phyloP scores from a whole-genome alignment of 2,113 vertebrate genomes.

The Oncorhynchus clarkii region DNA sequence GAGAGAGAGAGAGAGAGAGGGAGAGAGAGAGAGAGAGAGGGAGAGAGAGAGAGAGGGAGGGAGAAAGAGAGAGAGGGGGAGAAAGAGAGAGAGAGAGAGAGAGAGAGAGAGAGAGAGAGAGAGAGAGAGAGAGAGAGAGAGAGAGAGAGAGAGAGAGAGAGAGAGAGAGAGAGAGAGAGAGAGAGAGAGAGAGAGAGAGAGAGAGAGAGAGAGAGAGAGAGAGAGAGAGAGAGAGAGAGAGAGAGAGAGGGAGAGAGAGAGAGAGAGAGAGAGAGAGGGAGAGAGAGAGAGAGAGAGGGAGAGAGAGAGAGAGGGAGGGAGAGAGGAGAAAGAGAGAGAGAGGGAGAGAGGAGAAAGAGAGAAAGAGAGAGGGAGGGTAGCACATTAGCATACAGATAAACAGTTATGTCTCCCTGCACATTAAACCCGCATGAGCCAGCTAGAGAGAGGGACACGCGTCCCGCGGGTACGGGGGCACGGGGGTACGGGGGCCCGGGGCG shows the following conservation, averaged over 20 bases:
- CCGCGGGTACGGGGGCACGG: too few relatives aligned
- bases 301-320: neutral
- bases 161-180: neutral
- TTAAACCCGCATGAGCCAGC: conserved; percentile 61
- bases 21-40: neutral
- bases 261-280: too few relatives aligned
- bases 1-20: neutral
- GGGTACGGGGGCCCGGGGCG: conserved; percentile 13
- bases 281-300: accelerated
- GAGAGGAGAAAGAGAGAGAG: neutral
- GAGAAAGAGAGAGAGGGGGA: neutral
- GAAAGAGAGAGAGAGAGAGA: neutral
- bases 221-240: neutral
- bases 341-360: neutral
- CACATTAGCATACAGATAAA: conserved; percentile 78
- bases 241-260: neutral
- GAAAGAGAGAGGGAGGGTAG: neutral
- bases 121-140: neutral
- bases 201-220: neutral
- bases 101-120: conserved; percentile 13
- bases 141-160: neutral
- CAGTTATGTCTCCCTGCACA: conserved; percentile 57
- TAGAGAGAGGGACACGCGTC: conserved; percentile 61
- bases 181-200: neutral
- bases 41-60: too few relatives aligned